A percentile compares a stretch with the other conserved stretches of the same genome.
phyloP scores from a whole-genome alignment of 2,113 vertebrate genomes.

The Ceyx cyanopectus region DNA sequence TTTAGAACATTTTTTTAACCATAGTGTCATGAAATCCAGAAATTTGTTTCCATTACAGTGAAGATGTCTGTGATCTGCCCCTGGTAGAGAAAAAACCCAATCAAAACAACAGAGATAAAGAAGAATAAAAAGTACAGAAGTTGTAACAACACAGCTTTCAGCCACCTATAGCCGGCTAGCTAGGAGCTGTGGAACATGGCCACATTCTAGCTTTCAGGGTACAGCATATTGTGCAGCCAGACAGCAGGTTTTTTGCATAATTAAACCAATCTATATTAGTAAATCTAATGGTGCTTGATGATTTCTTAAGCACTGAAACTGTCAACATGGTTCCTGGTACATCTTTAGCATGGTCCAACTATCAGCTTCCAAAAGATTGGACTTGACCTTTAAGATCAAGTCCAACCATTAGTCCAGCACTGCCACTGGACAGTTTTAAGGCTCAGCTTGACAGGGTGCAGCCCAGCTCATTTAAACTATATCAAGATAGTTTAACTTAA shows the following conservation, averaged over 20 bases:
- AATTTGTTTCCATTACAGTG: background rate
- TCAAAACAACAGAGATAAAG: no score
- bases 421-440: no score
- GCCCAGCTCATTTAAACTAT: no score
- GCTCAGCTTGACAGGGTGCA: no score
- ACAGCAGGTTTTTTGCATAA: background rate
- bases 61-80: background rate
- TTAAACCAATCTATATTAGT: background rate
- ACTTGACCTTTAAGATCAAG: no score
- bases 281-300: background rate
- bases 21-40: background rate
- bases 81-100: background rate
- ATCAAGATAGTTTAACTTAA: no score
- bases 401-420: no score
- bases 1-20: background rate
- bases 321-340: background rate
- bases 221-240: background rate
- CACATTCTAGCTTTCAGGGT: background rate
- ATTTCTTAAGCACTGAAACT: background rate
- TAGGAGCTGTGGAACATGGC: background rate
- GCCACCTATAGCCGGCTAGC: background rate
- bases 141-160: background rate
- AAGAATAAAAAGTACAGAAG: background rate
- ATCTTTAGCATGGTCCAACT: background rate
- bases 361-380: background rate